Conservation (phyloP, 2,797 vertebrate genomes). For the Synaphobranchus kaupii region DNA sequence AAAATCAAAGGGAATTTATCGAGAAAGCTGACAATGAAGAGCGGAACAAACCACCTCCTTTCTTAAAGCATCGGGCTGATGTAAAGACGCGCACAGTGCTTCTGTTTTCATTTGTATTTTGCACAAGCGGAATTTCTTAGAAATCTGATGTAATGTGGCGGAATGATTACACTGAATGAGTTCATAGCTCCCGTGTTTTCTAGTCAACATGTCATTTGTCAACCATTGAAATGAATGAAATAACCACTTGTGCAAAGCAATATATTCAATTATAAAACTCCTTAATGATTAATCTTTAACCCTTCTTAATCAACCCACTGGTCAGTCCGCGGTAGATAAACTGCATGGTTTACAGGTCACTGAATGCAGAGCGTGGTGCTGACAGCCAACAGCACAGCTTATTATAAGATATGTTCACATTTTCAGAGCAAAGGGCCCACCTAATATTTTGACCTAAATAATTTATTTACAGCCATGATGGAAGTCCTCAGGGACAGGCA, state of each 20-base stretch:
- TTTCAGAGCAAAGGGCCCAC: conserved; percentile 66
- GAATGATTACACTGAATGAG: background rate
- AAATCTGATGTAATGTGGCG: background rate
- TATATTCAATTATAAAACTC: background rate
- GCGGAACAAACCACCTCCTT: background rate
- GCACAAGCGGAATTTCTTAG: background rate
- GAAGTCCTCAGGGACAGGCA: conserved; percentile 64
- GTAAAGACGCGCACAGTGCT: background rate
- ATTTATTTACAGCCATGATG: conserved; percentile 71
- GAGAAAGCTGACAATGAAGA: background rate
- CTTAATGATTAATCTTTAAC: background rate
- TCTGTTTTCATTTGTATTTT: background rate
- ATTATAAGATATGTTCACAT: conserved; percentile 53
- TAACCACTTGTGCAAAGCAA: background rate
- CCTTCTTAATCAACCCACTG: background rate
- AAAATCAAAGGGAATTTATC: background rate
- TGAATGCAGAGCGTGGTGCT: background rate
- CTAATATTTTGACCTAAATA: conserved; percentile 71
- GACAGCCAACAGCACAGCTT: conserved; percentile 39
- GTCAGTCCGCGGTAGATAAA: background rate
- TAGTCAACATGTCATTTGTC: background rate
- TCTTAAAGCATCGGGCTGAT: background rate
- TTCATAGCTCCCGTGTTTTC: background rate
- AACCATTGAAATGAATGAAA: background rate
- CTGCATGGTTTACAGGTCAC: background rate